Conservation (phyloP, 2,797 vertebrate species). For the Amazona ochrocephala region DNA sequence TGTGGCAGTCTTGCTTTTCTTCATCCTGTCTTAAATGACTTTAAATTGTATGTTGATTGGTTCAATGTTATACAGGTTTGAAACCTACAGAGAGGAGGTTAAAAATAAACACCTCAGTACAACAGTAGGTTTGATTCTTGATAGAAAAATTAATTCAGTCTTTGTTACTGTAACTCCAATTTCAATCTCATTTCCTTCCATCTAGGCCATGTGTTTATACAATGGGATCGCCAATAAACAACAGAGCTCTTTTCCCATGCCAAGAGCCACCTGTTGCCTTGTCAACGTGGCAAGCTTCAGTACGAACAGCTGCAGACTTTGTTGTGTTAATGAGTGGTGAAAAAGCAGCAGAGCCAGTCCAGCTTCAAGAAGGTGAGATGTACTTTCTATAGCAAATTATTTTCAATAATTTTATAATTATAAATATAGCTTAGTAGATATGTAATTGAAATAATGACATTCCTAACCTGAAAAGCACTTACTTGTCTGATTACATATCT, state of each 20-base stretch:
- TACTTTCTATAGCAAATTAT: conserved; percentile 6
- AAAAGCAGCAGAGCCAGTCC: conserved; percentile 81
- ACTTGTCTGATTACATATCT: neutral
- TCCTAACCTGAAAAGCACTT: neutral
- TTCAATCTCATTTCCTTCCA: conserved; percentile 69
- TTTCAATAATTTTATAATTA: neutral
- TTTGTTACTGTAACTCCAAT: conserved; percentile 5
- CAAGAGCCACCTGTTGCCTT: conserved; percentile 97
- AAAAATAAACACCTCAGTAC: neutral
- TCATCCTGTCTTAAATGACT: neutral
- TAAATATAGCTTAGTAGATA: neutral
- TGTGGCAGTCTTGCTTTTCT: neutral
- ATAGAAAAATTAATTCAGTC: conserved; percentile 5
- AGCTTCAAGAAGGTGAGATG: conserved; percentile 72
- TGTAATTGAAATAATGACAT: neutral
- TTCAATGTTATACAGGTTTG: neutral
- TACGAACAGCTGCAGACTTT: conserved; percentile 85
- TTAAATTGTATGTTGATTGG: neutral
- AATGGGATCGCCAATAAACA: conserved; percentile 96
- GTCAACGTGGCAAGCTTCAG: conserved; percentile 95
- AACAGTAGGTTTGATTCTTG: neutral
- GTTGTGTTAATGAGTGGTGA: conserved; percentile 95
- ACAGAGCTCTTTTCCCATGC: conserved; percentile 97
- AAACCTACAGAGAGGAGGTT: neutral
- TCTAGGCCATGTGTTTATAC: conserved; percentile 95